Base-by-base conservation (phyloP, 2,113 vertebrate genomes). In the Forbesichthys papilliferus region DNA sequence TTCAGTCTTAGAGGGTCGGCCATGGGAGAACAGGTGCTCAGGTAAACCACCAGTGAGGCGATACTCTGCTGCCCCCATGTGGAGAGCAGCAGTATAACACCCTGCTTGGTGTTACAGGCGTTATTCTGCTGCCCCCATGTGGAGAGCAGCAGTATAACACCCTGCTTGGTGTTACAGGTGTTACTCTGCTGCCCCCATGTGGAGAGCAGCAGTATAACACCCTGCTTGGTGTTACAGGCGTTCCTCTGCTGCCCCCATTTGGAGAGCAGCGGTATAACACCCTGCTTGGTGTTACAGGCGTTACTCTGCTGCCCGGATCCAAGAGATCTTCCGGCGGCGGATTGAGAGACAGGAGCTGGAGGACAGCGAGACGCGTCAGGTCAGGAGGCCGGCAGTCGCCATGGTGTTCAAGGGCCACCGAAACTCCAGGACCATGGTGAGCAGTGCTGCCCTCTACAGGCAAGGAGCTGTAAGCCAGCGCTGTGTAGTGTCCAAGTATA, bases 381-480 rank as follows among this genome's bases (percentile, higher is more conserved):
- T 96, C 61, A 77, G 92, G 55, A 94, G 93, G 18, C 95, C 95
- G 4, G 55, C 94, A 9, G 91, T 94, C 36, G 95, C 95, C 87
- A 94, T 94, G 92, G 91, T 95, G 36, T 96, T 95, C 64, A 96
- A 95, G 84, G 95, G 95, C 20, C 95, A 96, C 74, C 95, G 95
- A 74, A 96, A 96, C 89, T 96, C 95, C 71, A 90, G 95, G 36
- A 96, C 95, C 62, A 96, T 96, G 95, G 95, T 96, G 93, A 51
- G 48, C 20, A 20, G 12, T 16, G 20, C 9, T 34, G 59, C 18
- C 18, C 9, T 10, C 49, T 52, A 11, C 49, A 52, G 36, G 7
- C 36, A 42, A 8, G 36, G 7, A 42, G 7, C 49, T 10, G 49
- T 52, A 52, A 52, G 12, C 3, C 27, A 27, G 27, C 27, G 27